phyloP scores from a whole-genome alignment of 2,888 invertebrate genomes.

The Acronicta leporina region DNA sequence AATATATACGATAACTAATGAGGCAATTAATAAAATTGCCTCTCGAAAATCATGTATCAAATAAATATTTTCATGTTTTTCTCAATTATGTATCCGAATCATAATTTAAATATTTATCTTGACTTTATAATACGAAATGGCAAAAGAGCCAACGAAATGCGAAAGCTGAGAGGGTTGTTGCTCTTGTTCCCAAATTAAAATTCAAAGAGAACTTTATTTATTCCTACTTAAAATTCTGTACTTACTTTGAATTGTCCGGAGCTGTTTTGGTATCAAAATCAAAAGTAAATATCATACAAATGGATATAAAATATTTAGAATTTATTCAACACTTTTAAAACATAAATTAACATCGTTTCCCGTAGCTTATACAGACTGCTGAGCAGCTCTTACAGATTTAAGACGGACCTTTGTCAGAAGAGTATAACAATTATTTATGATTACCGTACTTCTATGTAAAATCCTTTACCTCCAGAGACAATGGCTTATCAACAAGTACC shows the following conservation, averaged over 20 bases:
- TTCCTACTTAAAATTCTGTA: too few species aligned
- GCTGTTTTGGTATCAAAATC: too few species aligned
- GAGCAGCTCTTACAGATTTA: too few species aligned
- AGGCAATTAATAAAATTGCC: conserved; percentile 34
- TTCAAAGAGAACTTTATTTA: conserved; percentile 6
- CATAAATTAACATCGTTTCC: too few species aligned
- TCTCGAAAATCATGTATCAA: conserved; percentile 17
- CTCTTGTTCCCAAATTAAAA: conserved; percentile 18
- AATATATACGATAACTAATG: too few species aligned
- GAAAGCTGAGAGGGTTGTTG: not conserved
- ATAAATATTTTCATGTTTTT: conserved; percentile 10
- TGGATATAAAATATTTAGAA: too few species aligned
- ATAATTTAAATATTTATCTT: conserved; percentile 15
- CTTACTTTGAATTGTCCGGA: too few species aligned
- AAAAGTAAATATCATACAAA: too few species aligned
- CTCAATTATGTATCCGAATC: conserved; percentile 9
- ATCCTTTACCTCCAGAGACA: not conserved
- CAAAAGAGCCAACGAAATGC: conserved; percentile 3
- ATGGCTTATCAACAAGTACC: conserved; percentile 27
- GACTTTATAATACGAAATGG: conserved; percentile 6
- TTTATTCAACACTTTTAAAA: too few species aligned
- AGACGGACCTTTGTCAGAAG: too few species aligned
- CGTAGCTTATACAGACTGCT: too few species aligned
- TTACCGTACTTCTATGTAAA: not conserved
- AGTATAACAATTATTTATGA: not conserved